Evolutionary conservation across 2,797 vertebrate genomes (phyloP), one percentile per base, ranked within the genome.

Genomic region (Acanthurus lineatus): DNA sequence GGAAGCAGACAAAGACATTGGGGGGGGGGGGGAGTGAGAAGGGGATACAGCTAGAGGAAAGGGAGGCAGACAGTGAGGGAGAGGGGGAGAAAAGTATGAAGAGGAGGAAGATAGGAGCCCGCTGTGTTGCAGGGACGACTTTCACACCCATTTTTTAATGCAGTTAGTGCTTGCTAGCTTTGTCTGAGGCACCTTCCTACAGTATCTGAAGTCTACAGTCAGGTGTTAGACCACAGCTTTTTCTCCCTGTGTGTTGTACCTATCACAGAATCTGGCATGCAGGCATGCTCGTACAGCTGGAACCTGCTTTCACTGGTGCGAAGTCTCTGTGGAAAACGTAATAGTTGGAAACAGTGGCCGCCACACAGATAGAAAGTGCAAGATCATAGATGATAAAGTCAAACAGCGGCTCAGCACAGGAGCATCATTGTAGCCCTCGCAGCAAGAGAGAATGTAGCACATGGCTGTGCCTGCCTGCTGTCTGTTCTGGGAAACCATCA

Each of bases 71-170:
- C 60, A 64, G 66, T 52, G 49, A 72, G 54, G 19, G 58, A 57
- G 59, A 17, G 47, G 68, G 22, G 60, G 25, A 59, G 56, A 60
- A 60, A 81, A 73, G 72, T 77, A 75, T 62, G 63, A 83, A 76
- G 66, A 75, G 69, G 78, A 88, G 72, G 80, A 86, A 87, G 84
- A 82, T 74, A 69, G 72, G 80, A 85, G 73, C 74, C 81, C 16
- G 73, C 86, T 88, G 83, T 82, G 88, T 88, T 92, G 81, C 86
- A 88, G 90, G 88, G 87, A 83, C 87, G 82, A 78, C 77, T 86
- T 90, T 91, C 82, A 84, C 87, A 79, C 83, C 79, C 83, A 86
- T 89, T 91, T 91, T 76, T 69, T 72, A 85, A 84, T 76, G 79
- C 87, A 85, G 81, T 83, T 77, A 49, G 73, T 38, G 79, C 84